phyloP scores from a whole-genome alignment of 1,140 invertebrate species.

The Solenopsis fugax region DNA sequence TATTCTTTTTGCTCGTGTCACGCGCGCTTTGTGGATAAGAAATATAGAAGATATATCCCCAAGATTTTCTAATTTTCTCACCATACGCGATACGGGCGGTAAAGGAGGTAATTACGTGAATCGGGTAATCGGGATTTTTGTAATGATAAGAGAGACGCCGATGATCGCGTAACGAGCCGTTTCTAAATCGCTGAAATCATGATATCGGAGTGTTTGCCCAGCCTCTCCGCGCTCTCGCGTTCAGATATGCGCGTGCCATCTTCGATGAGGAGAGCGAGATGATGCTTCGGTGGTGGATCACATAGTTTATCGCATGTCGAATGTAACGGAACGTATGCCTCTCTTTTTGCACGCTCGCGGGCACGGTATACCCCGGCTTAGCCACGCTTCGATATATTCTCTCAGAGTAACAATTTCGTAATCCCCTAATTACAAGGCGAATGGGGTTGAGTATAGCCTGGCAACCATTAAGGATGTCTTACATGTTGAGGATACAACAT shows the following conservation, averaged over 20 bases:
- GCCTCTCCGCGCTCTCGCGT: constrained; percentile 18
- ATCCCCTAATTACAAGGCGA: constrained; percentile 63
- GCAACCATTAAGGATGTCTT: constrained; percentile 44
- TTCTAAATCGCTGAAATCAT: constrained; percentile 54
- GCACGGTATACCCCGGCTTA: constrained; percentile 19
- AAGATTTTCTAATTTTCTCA: constrained; percentile 61
- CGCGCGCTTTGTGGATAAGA: neutral
- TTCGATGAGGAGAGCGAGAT: constrained; percentile 10
- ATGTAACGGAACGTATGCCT: constrained; percentile 56
- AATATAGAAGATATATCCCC: neutral
- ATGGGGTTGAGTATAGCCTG: constrained; percentile 38
- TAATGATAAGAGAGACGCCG: constrained; percentile 50
- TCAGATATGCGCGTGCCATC: constrained; percentile 39
- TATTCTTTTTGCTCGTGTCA: constrained; percentile 6
- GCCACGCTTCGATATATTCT: constrained; percentile 50
- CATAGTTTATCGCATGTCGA: constrained; percentile 60
- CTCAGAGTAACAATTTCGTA: constrained; percentile 56
- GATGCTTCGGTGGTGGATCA: constrained; percentile 29
- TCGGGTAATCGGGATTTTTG: constrained; percentile 46
- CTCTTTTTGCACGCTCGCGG: constrained; percentile 55
- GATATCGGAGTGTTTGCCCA: constrained; percentile 28
- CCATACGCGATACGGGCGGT: constrained; percentile 20
- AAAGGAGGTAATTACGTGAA: constrained; percentile 44
- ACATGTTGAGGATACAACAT: constrained; percentile 12
- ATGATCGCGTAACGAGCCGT: constrained; percentile 55